Evolutionary conservation across 1,140 invertebrate species (phyloP).

Genomic region (Meloidogyne hapla): DNA sequence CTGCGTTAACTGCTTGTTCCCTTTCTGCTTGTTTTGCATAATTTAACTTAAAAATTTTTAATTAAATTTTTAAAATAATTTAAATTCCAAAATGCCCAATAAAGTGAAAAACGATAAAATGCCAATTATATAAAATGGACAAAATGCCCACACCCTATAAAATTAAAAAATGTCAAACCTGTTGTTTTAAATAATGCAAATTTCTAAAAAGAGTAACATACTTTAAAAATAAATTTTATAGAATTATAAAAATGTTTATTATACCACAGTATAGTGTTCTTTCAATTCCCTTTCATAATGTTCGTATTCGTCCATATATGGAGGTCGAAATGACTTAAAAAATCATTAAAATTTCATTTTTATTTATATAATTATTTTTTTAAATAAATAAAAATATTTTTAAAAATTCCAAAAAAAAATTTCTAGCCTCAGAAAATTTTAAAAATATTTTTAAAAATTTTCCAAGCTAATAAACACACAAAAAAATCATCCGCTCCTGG

Average conservation of each 20-base stretch:
- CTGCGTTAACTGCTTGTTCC: constrained; percentile 41
- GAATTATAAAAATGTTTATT: neutral
- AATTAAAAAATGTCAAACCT: neutral
- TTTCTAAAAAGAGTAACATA: constrained; percentile 51
- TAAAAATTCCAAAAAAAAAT: neutral
- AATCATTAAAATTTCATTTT: constrained; percentile 18
- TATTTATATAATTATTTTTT: too few species aligned
- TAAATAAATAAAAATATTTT: neutral
- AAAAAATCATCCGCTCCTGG: constrained; percentile 53
- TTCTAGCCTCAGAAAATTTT: neutral
- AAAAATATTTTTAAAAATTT: constrained; percentile 15
- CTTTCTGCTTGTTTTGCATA: constrained; percentile 42
- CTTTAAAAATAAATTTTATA: neutral
- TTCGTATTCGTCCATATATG: constrained; percentile 94
- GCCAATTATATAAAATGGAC: too few species aligned
- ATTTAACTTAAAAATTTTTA: constrained; percentile 13
- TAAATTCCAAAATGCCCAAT: too few species aligned
- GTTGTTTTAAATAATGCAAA: constrained; percentile 42
- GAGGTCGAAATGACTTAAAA: constrained; percentile 73
- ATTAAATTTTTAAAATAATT: too few species aligned
- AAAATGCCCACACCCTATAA: too few species aligned
- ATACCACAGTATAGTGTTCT: constrained; percentile 31
- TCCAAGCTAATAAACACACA: constrained; percentile 14
- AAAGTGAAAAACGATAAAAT: too few species aligned
- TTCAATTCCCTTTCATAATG: constrained; percentile 72